Evolutionary conservation across 1,140 invertebrate genomes (phyloP), one percentile per base, ranked within the genome.

Genomic region (Lepidostoma basale): DNA sequence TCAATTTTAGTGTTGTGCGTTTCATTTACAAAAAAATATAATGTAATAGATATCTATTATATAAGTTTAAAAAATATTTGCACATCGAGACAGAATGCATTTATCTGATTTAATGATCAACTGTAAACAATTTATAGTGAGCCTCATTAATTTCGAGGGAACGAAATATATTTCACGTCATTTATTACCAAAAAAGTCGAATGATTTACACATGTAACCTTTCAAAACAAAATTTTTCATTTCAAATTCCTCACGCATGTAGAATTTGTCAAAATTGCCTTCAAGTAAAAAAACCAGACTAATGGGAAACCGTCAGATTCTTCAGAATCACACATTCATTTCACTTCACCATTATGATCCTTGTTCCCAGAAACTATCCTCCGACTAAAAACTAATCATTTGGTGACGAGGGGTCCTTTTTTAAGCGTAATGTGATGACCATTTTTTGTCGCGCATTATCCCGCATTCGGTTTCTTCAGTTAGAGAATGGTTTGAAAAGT

Each of bases 401-500:
- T 49, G 60, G 60, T 47, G 60, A 63, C 60, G 18, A 63, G 60
- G 60, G 60, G 1, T 30, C 26, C 23, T 62, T 62, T 62, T 42
- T 42, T n/a, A 18, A 49, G 12, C 12, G 18, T 44, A 10, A 45
- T 16, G 42, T 28, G 42, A 16, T 49, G 60, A 49, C 60, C 42
- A 33, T 49, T 63, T 63, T 62, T 63, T 63, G n/a, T n/a, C 16
- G 26, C 36, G 18, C 42, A 47, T 30, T 30, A 30, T 63, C 49
- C 44, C 26, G 14, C 12, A 8, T 59, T 23, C 14, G 16, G 26
- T 40, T 3, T 62, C 30, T 62, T 62, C 45, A 16, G 12, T 16
- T 8, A 18, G 25, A 4, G 26, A 25, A 28, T 33, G 20, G 22
- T 47, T 47, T 49, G 10, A 47, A 47, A 30, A 16, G 30, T 22